phyloP scores from a whole-genome alignment of 2,797 vertebrate genomes.

The Vespertilio murinus region DNA sequence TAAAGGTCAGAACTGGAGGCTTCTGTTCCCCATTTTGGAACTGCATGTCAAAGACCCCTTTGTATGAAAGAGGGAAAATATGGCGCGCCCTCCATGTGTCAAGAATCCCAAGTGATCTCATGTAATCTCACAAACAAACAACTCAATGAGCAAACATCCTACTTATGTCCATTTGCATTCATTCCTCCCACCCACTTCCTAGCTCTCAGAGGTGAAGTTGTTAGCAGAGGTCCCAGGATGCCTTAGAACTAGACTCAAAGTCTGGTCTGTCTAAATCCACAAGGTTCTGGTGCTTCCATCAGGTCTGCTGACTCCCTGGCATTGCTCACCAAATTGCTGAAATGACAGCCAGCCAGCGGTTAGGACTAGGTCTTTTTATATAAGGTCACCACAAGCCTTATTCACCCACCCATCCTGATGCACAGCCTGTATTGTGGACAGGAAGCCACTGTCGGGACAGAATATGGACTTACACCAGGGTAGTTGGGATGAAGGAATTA shows the following conservation, averaged over 20 bases:
- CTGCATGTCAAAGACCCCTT: neutral
- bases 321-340: neutral
- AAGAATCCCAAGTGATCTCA: neutral
- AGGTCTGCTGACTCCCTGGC: neutral
- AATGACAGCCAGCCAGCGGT: neutral
- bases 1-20: conserved; percentile 71
- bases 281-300: neutral
- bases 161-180: neutral
- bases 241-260: neutral
- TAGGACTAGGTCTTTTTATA: neutral
- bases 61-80: neutral
- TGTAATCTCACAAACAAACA: neutral
- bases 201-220: neutral
- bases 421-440: neutral
- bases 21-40: conserved; percentile 23
- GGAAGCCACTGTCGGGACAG: neutral
- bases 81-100: fast-evolving
- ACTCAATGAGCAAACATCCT: neutral
- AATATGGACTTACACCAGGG: neutral
- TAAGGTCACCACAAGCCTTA: neutral
- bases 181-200: neutral
- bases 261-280: neutral
- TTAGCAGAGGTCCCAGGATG: neutral
- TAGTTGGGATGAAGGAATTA: neutral
- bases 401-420: neutral